Base-by-base conservation (phyloP, 2,113 vertebrate species). In the Equus quagga region DNA sequence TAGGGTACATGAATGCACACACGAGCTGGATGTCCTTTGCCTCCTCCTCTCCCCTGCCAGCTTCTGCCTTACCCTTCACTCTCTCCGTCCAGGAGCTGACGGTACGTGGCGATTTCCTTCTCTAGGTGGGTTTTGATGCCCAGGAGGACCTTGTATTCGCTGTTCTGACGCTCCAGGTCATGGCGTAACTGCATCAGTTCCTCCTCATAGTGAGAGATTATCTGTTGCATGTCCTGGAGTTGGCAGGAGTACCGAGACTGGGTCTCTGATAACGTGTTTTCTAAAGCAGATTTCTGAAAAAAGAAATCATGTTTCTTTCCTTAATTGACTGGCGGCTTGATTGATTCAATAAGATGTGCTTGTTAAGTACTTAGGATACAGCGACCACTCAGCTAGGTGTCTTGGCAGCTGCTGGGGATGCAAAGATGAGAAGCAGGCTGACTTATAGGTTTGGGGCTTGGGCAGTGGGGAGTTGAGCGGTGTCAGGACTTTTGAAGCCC, bases 81-180 rank as follows among this genome's bases (percentile, higher is more conserved):
- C 62, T 98, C 99, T 6, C 99, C 99, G 0, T 99, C 99, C 97
- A 99, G 99, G 85, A 99, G 99, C 96, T 99, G 98, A 94, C 99
- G 99, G 98, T 99, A 99, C 6, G 99, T 99, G 72, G 99, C 98
- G 9, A 99, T 99, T 98, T 99, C 99, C 21, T 99, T 99, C 99
- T 99, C 99, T 97, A 99, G 99, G 98, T 99, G 99, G 89, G 99
- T 99, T 99, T 99, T 99, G 75, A 99, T 99, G 98, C 99, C 99
- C 73, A 99, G 99, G 80, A 99, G 99, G 91, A 98, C 94, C 94
- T 99, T 99, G 78, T 99, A 99, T 4, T 99, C 99, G 2, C 99
- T 99, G 7, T 98, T 99, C 98, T 99, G 99, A 79, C 98, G 95
- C 98, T 99, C 99, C 85, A 99, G 99, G 94, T 99, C 99, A 4